A percentile compares a stretch with the other conserved stretches of the same genome.
phyloP scores from a whole-genome alignment of 2,113 vertebrate genomes.

The Agapornis roseicollis region DNA sequence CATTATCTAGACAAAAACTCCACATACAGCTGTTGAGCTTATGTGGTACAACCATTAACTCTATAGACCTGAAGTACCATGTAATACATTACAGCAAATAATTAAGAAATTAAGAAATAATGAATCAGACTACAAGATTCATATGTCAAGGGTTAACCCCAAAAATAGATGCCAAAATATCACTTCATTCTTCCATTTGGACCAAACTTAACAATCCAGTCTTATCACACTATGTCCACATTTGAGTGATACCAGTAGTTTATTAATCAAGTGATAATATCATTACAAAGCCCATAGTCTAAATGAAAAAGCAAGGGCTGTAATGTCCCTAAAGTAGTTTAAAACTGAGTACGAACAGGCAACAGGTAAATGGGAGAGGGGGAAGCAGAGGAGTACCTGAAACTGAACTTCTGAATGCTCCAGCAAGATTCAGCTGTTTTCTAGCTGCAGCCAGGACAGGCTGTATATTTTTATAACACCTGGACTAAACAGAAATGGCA shows the following conservation, averaged over 20 bases:
- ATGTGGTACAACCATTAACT: background rate
- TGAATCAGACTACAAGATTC: background rate
- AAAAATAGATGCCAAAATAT: background rate
- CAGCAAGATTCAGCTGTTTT: background rate
- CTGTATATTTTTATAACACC: background rate
- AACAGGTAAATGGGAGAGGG: background rate
- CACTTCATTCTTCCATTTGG: background rate
- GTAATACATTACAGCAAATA: background rate
- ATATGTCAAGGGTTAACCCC: background rate
- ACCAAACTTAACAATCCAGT: background rate
- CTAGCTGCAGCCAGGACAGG: background rate
- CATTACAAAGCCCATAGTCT: background rate
- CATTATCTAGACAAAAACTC: background rate
- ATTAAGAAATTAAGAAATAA: background rate
- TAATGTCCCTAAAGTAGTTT: background rate
- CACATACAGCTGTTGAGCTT: background rate
- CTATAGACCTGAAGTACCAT: background rate
- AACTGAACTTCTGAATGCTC: background rate
- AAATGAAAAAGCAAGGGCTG: background rate
- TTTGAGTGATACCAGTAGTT: background rate
- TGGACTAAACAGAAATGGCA: background rate
- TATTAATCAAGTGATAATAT: background rate
- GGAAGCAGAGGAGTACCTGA: rapidly evolving
- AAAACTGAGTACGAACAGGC: background rate
- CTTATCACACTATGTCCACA: background rate